phyloP scores from a whole-genome alignment of 2,113 vertebrate genomes.

The Agapornis roseicollis region DNA sequence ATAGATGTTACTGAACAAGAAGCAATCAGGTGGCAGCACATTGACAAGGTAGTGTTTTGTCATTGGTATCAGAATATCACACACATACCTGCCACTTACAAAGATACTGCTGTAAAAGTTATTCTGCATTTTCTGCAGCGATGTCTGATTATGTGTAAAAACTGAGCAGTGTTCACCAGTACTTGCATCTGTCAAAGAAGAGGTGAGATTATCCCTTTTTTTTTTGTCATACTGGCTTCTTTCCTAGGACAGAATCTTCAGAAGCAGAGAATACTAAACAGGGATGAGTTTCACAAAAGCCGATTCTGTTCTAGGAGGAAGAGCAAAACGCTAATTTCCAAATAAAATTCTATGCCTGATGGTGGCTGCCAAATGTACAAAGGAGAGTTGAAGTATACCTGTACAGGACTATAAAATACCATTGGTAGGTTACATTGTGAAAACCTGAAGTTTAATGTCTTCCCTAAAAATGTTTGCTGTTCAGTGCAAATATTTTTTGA shows the following conservation, averaged over 20 bases:
- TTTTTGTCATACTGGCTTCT: background rate
- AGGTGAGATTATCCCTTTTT: rapidly evolving
- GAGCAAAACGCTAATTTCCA: background rate
- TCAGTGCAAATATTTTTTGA: background rate
- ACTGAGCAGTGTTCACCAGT: background rate
- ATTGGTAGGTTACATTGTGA: background rate
- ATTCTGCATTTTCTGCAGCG: background rate
- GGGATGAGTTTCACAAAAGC: background rate
- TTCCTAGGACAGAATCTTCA: background rate
- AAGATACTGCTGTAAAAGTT: background rate
- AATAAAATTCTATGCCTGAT: background rate
- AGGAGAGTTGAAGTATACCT: background rate
- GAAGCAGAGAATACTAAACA: background rate
- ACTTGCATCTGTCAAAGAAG: background rate
- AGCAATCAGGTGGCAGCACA: background rate
- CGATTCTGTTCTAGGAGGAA: background rate
- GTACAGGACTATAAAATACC: background rate
- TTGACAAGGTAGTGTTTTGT: background rate
- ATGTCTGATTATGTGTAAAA: background rate
- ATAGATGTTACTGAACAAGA: background rate
- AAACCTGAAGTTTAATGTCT: background rate
- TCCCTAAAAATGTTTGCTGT: background rate
- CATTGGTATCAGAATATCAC: background rate
- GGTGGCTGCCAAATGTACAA: background rate
- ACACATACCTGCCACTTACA: background rate